These are phyloP conservation scores for Mobula hypostoma DNA, from an alignment of 2,113 vertebrate genomes.

Conservation along the genomic window DNA sequence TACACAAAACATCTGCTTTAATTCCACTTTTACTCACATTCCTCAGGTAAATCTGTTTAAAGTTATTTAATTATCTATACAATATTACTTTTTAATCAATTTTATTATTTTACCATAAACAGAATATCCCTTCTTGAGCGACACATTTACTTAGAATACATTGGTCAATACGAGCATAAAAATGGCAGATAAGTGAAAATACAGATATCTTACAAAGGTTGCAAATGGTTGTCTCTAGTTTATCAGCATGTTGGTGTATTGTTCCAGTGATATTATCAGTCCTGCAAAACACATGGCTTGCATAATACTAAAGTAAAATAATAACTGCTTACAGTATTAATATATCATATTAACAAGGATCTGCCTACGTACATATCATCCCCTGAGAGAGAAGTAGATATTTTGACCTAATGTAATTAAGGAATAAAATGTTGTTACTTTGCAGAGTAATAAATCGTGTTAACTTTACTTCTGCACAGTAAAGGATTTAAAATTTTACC, in stretches of 20 bases:
- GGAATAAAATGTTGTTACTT: not conserved
- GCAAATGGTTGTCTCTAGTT: not conserved
- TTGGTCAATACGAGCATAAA: not conserved
- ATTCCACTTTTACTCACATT: not conserved
- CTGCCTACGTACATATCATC: not conserved
- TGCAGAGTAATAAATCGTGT: not conserved
- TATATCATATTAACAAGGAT: not conserved
- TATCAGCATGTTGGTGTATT: not conserved
- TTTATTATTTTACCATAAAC: not conserved
- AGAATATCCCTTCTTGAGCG: too few relatives aligned
- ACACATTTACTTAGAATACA: not conserved
- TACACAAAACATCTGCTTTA: not conserved
- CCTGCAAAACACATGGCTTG: not conserved
- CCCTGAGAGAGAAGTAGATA: not conserved
- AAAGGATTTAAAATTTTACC: not conserved
- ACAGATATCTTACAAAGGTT: not conserved
- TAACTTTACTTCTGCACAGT: not conserved
- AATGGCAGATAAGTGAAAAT: not conserved
- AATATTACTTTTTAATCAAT: not conserved
- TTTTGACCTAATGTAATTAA: not conserved
- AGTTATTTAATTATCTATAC: not conserved
- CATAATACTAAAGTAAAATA: not conserved
- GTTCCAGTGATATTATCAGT: not conserved
- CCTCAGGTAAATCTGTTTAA: not conserved
- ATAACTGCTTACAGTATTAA: not conserved